Conservation (phyloP, 1,140 invertebrate species). For the Magallana gigas region DNA sequence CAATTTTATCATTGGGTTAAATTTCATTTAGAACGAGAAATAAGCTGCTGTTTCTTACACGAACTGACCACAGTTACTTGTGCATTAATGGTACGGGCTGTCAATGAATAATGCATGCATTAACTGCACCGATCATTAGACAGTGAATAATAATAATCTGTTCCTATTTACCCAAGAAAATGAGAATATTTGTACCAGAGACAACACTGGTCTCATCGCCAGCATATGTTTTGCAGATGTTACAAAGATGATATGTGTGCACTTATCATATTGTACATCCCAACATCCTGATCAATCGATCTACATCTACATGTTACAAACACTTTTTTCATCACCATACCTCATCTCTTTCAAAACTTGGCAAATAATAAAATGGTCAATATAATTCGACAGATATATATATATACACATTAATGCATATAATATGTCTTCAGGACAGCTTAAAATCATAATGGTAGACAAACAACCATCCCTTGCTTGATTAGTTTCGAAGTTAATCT, state of each 20-base stretch:
- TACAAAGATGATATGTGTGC: neutral
- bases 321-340: no score
- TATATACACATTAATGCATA: no score
- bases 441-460: no score
- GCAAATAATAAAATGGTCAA: no score
- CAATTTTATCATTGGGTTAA: neutral
- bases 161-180: neutral
- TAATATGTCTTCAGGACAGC: no score
- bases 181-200: neutral
- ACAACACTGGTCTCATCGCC: neutral
- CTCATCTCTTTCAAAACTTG: no score
- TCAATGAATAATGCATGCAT: neutral
- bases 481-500: no score
- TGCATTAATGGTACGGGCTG: neutral
- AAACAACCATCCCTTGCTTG: constrained; percentile 15
- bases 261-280: neutral
- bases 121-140: neutral
- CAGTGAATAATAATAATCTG: constrained; percentile 14
- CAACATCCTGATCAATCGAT: neutral
- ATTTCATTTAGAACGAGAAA: neutral
- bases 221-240: constrained; percentile 28
- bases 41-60: neutral
- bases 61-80: neutral
- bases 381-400: no score
- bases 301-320: neutral